phyloP scores from a whole-genome alignment of 2,113 vertebrate species.

The Phaethon lepturus region DNA sequence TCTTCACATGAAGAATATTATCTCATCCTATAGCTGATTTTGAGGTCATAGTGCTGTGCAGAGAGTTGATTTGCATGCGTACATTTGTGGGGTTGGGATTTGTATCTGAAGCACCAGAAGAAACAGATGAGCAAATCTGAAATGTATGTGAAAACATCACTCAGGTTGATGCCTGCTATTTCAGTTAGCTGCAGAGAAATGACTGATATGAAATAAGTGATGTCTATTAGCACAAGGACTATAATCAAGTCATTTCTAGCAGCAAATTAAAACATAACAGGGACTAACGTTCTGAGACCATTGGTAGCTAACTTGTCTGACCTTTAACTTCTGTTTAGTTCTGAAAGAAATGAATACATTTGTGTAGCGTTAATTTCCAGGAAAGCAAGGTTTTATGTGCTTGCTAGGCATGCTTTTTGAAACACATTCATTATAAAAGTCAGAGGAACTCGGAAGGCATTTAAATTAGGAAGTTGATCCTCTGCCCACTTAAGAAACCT shows the following conservation, averaged over 20 bases:
- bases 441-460: background rate
- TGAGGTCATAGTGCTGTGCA: background rate
- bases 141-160: background rate
- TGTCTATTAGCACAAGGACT: background rate
- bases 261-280: background rate
- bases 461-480: background rate
- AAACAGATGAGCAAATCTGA: background rate
- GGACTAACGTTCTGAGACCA: background rate
- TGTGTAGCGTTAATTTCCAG: background rate
- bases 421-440: background rate
- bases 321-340: background rate
- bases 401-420: background rate
- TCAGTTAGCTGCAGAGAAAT: background rate
- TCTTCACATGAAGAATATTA: background rate
- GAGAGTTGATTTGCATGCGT: background rate
- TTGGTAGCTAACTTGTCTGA: background rate
- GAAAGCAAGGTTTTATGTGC: background rate
- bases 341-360: background rate
- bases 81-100: background rate
- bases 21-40: background rate
- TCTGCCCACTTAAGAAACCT: background rate
- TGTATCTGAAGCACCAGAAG: background rate
- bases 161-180: background rate
- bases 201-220: background rate
- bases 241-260: background rate